Base-by-base conservation (phyloP, 2,888 invertebrate species). In the Apomyelois bistriatella region DNA sequence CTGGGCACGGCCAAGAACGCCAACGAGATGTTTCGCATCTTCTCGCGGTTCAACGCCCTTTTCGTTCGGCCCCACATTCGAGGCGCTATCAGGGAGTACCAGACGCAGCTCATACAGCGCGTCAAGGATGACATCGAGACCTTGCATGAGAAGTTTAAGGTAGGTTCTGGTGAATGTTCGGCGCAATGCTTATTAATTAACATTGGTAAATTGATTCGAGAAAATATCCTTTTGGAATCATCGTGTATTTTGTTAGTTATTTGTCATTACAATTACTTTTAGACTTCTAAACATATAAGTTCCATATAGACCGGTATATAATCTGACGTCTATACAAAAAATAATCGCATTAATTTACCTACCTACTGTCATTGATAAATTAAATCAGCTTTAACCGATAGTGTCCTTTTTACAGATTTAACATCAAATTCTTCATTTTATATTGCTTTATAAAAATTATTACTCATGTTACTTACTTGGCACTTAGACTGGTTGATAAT, bases 11-110 rank as follows among this genome's bases (percentile, higher is more conserved):
- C 99, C 0, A 98, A 98, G 88, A 99, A 99, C 89, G 99, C 99
- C 15, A 99, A 99, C 79, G 99, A 99, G 84, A 99, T 99, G 99
- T 99, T 99, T 91, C 93, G 98, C 53, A 99, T 99, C 70, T 97
- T 97, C 90, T 98, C 98, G 0, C 94, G 99, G 13, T 99, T 99
- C 91, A 99, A 99, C 86, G 99, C 99, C 0, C 91, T 99, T 49
- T 99, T 99, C 88, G 98, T 99, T 8, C 94, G 99, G 7, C 99
- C 99, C 1, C 99, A 99, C 85, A 99, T 99, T 76, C 94, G 99
- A 52, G 99, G 99, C 43, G 99, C 99, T 17, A 99, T 99, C 64
- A 93, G 99, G 42, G 99, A 99, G 86, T 99, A 99, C 85, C 99
- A 99, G 88, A 99, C 99, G 0, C 99, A 99, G 81, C 93, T 99